Evolutionary conservation across 2,888 invertebrate genomes (phyloP), one percentile per base, ranked within the genome.

Genomic region (Brachynemurus nebulosus): DNA sequence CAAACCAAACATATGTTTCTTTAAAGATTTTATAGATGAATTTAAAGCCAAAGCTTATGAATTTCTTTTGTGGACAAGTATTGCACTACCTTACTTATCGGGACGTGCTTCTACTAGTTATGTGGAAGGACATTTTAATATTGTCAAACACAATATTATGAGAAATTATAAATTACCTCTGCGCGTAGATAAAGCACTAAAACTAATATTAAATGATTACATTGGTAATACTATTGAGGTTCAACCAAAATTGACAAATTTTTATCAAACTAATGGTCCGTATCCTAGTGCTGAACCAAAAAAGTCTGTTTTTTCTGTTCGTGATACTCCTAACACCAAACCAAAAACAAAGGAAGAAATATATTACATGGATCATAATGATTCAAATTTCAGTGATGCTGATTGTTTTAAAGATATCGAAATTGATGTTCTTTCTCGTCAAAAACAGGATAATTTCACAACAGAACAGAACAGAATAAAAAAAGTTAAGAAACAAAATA

Each of bases 81-180:
- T 34, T 6, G 34, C 34, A 7, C 7, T 34, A 11, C 34, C 34
- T 34, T 12, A 34, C n/a, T 7, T 34, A 34, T 7, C 14, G 5
- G 34, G n/a, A 6, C 34, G 12, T 34, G 34, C 34, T n/a, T n/a
- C n/a, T 34, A 34, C 34, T 7, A 34, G 7, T 34, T 34, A 11
- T 14, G 34, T 34, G 6, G 34, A 34, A 34, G 34, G 34, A 14
- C 34, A 34, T 34, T 34, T 34, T n/a, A 34, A 34, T 34, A 34
- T 34, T 7, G n/a, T 34, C 12, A 34, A 34, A 34, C n/a, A 34
- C 12, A 5, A n/a, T 7, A n/a, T 34, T 7, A 7, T 34, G n/a
- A 34, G 14, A 34, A 34, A 34, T 34, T 14, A 34, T 34, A 7
- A 5, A 34, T 34, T 34, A n/a, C 34, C 34, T 7, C 12, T 34